Conservation (phyloP, 2,888 invertebrate genomes). For the Megamerina dolium region DNA sequence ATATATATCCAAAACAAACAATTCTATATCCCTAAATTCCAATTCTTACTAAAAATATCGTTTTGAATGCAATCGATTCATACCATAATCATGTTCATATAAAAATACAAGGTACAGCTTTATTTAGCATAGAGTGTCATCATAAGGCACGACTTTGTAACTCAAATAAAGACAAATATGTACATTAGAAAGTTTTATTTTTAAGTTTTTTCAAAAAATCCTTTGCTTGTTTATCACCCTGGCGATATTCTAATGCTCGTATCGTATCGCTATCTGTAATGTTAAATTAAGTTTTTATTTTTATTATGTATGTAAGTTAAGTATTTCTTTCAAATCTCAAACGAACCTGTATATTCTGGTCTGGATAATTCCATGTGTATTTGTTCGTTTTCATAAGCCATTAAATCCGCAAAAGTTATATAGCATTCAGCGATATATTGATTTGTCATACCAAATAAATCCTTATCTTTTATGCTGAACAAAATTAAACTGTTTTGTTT, state of each 20-base stretch:
- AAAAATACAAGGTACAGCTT: too few relatives aligned
- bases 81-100: too few relatives aligned
- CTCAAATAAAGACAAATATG: too few relatives aligned
- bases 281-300: neutral
- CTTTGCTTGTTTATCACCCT: constrained; percentile 81
- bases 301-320: neutral
- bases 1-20: too few relatives aligned
- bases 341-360: constrained; percentile 62
- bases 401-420: constrained; percentile 71
- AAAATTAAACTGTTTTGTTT: constrained; percentile 67
- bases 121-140: too few relatives aligned
- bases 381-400: constrained; percentile 62
- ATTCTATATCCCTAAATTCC: too few relatives aligned
- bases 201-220: constrained; percentile 81
- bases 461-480: constrained; percentile 93
- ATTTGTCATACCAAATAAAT: constrained; percentile 83
- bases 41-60: too few relatives aligned
- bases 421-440: constrained; percentile 95
- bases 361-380: constrained; percentile 65
- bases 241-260: constrained; percentile 72
- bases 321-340: neutral
- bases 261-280: constrained; percentile 35
- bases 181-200: constrained; percentile 60
- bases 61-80: too few relatives aligned
- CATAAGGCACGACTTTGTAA: too few relatives aligned